Evolutionary conservation across 2,888 invertebrate species (phyloP).

Genomic region (Drosophila mayaguana): DNA sequence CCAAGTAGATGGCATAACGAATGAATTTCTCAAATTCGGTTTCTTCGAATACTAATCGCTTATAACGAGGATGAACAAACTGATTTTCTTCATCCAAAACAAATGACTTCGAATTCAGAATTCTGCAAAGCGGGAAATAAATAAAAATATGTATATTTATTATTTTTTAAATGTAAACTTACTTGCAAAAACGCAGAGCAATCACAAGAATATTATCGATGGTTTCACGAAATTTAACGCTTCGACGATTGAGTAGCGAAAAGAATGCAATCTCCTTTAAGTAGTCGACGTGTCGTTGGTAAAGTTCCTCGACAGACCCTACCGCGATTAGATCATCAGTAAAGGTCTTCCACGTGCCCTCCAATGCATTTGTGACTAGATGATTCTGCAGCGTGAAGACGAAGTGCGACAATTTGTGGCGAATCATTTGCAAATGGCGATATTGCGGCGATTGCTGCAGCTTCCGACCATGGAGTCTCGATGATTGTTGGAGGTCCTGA

Average conservation of each 20-base stretch:
- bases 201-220: constrained; percentile 90
- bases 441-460: constrained; percentile 89
- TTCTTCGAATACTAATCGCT: constrained; percentile 82
- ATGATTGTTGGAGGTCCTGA: constrained; percentile 88
- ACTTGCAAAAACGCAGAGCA: constrained; percentile 87
- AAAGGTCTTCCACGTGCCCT: constrained; percentile 91
- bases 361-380: constrained; percentile 91
- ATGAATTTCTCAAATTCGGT: constrained; percentile 83
- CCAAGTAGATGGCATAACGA: constrained; percentile 83
- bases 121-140: constrained; percentile 58
- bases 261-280: constrained; percentile 91
- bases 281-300: constrained; percentile 90
- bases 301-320: constrained; percentile 90
- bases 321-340: constrained; percentile 89
- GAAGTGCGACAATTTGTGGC: constrained; percentile 91
- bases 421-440: constrained; percentile 89
- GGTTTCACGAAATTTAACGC: constrained; percentile 89
- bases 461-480: constrained; percentile 86
- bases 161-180: constrained; percentile 24
- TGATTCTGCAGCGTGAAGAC: constrained; percentile 91
- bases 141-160: background rate
- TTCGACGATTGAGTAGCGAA: constrained; percentile 90
- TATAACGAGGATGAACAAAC: constrained; percentile 83
- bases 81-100: constrained; percentile 60
- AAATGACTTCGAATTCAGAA: constrained; percentile 82